Evolutionary conservation across 2,113 vertebrate genomes (phyloP).

Genomic region (Ornithorhynchus anatinus): DNA sequence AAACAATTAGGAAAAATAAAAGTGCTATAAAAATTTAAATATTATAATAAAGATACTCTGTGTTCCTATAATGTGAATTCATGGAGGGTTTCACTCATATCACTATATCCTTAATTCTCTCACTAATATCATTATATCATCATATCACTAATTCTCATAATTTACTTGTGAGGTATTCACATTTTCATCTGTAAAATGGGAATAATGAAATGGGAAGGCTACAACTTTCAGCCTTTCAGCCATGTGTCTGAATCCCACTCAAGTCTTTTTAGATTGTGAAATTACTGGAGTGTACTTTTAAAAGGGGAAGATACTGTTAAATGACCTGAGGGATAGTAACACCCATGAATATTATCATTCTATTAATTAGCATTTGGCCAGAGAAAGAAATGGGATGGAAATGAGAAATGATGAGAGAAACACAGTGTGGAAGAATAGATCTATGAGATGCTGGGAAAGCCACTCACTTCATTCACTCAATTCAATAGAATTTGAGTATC

Average conservation of each 20-base stretch:
- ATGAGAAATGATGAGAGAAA: too few relatives aligned
- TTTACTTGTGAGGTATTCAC: neutral
- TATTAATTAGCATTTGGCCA: neutral
- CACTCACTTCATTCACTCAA: too few relatives aligned
- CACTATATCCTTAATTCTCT: too few relatives aligned
- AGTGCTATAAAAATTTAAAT: too few relatives aligned
- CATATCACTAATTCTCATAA: neutral
- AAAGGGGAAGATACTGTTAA: neutral
- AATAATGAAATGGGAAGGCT: neutral
- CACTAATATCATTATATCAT: neutral
- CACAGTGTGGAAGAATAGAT: too few relatives aligned
- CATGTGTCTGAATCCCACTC: neutral
- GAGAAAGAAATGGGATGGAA: neutral
- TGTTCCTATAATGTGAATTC: too few relatives aligned
- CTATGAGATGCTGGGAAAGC: too few relatives aligned
- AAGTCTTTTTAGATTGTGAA: neutral
- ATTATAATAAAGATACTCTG: too few relatives aligned
- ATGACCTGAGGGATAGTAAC: neutral
- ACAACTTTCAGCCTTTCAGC: neutral
- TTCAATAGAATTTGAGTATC: too few relatives aligned
- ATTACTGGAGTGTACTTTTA: neutral
- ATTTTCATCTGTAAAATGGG: constrained; percentile 17
- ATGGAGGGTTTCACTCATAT: too few relatives aligned
- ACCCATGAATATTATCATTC: neutral
- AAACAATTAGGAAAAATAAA: too few relatives aligned